phyloP scores from a whole-genome alignment of 2,113 vertebrate genomes.

The Lucifuga dentata region DNA sequence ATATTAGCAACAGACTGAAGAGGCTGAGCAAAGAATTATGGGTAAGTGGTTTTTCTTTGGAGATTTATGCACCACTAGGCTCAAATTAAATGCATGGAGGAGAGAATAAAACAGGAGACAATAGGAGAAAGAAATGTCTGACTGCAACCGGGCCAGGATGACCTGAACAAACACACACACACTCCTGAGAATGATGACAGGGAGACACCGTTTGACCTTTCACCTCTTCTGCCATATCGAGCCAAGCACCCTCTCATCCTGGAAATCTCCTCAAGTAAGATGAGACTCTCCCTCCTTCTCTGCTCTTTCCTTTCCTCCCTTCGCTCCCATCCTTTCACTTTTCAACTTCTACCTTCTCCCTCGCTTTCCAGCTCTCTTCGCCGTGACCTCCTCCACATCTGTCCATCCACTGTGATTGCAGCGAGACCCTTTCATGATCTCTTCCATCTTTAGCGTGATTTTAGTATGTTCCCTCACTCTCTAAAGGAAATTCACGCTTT shows the following conservation, averaged over 20 bases:
- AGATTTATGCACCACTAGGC: background rate
- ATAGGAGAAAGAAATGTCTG: conserved; percentile 2
- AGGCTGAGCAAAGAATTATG: too few species aligned
- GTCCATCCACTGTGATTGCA: too few species aligned
- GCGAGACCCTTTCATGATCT: too few species aligned
- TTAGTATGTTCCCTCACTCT: background rate
- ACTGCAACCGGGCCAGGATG: conserved; percentile 6
- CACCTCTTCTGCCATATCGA: background rate
- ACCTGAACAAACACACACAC: conserved; percentile 6
- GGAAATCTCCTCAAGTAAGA: too few species aligned
- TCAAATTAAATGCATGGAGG: background rate
- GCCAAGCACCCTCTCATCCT: background rate
- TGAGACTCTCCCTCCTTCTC: background rate
- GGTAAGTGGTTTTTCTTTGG: too few species aligned
- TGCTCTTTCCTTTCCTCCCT: background rate
- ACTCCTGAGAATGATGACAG: conserved; percentile 17
- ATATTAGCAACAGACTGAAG: too few species aligned
- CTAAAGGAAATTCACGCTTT: background rate
- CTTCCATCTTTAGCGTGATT: background rate
- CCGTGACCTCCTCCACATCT: too few species aligned
- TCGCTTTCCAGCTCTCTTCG: too few species aligned
- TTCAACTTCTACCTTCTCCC: too few species aligned
- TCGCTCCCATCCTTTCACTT: background rate
- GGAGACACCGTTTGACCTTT: conserved; percentile 4
- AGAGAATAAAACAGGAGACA: background rate